Conservation (phyloP, 1,140 invertebrate species). For the Pseudomyrmex gracilis region DNA sequence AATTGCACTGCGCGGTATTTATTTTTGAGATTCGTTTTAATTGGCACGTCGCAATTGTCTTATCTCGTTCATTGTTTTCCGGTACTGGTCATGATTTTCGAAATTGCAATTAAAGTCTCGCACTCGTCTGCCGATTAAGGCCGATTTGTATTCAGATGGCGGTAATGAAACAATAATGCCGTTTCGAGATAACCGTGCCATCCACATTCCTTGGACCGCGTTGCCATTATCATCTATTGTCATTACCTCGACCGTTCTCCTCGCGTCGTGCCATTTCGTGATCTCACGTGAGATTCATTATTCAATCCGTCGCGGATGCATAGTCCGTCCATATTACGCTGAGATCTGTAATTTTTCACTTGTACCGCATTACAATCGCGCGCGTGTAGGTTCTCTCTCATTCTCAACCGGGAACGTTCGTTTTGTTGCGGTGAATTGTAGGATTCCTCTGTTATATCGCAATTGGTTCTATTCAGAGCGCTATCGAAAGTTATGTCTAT, state of each 20-base stretch:
- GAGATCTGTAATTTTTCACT: constrained; percentile 45
- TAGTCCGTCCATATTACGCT: not conserved
- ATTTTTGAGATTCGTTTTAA: constrained; percentile 13
- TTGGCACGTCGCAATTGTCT: constrained; percentile 22
- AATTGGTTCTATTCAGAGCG: not conserved
- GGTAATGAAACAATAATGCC: constrained; percentile 63
- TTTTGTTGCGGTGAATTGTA: not conserved
- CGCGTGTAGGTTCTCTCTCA: constrained; percentile 5
- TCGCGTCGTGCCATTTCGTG: constrained; percentile 45
- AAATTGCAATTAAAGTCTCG: constrained; percentile 56
- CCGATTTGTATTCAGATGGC: constrained; percentile 62
- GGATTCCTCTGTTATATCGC: no score
- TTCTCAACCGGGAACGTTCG: not conserved
- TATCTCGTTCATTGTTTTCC: constrained; percentile 29
- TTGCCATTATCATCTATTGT: constrained; percentile 64
- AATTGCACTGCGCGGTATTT: not conserved
- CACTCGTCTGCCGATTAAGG: constrained; percentile 51
- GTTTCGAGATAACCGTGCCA: constrained; percentile 38
- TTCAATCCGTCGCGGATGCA: constrained; percentile 52
- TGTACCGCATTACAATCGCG: constrained; percentile 2
- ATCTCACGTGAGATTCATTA: constrained; percentile 70
- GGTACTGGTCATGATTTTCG: not conserved
- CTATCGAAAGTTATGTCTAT: not conserved
- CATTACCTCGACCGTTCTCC: constrained; percentile 39
- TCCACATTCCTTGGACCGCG: constrained; percentile 46